phyloP scores from a whole-genome alignment of 2,888 invertebrate species.

The Tachina lurida region DNA sequence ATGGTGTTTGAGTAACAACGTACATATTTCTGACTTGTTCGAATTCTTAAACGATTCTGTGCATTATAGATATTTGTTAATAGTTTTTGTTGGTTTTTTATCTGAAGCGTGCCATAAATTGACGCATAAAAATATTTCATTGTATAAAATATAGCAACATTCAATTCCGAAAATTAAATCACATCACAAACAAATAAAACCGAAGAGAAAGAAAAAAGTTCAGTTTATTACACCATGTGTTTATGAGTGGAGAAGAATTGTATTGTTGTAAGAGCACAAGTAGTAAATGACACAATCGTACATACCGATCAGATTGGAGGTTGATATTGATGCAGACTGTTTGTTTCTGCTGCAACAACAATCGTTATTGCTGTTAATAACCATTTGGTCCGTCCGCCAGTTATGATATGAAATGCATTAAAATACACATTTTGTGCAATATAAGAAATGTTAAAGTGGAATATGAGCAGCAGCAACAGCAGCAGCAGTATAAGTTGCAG shows the following conservation, averaged over 20 bases:
- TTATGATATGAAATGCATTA: constrained; percentile 65
- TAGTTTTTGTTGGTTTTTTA: constrained; percentile 62
- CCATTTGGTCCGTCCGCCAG: constrained; percentile 54
- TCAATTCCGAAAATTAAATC: constrained; percentile 65
- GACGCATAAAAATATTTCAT: constrained; percentile 80
- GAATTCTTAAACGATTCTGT: constrained; percentile 47
- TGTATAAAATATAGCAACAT: constrained; percentile 74
- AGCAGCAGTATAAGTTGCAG: constrained; percentile 19
- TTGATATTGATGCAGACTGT: constrained; percentile 18
- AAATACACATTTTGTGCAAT: constrained; percentile 54
- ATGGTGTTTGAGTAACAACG: constrained; percentile 36
- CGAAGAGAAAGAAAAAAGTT: constrained; percentile 25
- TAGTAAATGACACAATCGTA: constrained; percentile 44
- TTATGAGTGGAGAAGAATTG: constrained; percentile 63
- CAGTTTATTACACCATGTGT: constrained; percentile 68
- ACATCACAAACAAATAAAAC: constrained; percentile 44
- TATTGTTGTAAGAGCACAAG: constrained; percentile 14
- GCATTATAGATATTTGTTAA: constrained; percentile 34
- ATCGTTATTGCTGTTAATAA: constrained; percentile 45
- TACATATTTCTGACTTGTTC: background rate
- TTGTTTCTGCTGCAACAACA: constrained; percentile 24
- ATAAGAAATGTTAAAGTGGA: constrained; percentile 16
- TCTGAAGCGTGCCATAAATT: constrained; percentile 82
- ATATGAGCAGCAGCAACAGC: background rate
- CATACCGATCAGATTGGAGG: constrained; percentile 6